Conservation (phyloP, 1,140 invertebrate species). For the Orius insidiosus region DNA sequence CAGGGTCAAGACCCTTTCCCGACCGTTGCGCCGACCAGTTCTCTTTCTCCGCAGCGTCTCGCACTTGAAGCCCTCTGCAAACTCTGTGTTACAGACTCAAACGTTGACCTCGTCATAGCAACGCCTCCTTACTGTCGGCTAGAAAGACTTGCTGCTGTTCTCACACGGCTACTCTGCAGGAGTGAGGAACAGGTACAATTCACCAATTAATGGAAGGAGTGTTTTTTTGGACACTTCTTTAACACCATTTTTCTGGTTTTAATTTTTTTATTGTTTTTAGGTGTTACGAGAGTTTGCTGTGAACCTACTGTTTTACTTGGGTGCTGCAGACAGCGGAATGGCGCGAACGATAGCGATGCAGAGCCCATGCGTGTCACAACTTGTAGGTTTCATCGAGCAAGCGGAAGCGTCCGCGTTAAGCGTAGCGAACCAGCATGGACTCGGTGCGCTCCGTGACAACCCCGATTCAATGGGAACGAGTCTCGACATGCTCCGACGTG, state of each 20-base stretch:
- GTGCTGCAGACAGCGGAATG: slow-evolving; percentile 76
- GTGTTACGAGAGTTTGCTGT: slow-evolving; percentile 92
- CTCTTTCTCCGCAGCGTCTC: slow-evolving; percentile 80
- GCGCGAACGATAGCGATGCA: slow-evolving; percentile 79
- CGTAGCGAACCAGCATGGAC: slow-evolving; percentile 89
- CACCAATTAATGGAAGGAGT: no score
- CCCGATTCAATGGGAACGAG: slow-evolving; percentile 97
- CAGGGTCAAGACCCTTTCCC: slow-evolving; percentile 89
- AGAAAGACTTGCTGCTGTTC: slow-evolving; percentile 71
- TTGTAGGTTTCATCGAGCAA: slow-evolving; percentile 93
- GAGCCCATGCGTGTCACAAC: slow-evolving; percentile 67
- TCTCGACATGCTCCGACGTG: slow-evolving; percentile 89
- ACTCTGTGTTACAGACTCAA: slow-evolving; percentile 87
- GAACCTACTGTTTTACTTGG: slow-evolving; percentile 81
- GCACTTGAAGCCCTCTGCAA: slow-evolving; percentile 95
- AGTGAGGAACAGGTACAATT: slow-evolving; percentile 68
- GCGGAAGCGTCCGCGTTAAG: slow-evolving; percentile 82
- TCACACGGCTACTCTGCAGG: slow-evolving; percentile 74
- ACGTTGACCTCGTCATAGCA: slow-evolving; percentile 92
- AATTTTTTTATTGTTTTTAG: no score
- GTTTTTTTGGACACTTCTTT: no score
- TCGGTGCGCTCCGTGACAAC: slow-evolving; percentile 83
- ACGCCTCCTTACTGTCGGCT: slow-evolving; percentile 87
- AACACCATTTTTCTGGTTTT: no score
- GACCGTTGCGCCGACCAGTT: slow-evolving; percentile 47